phyloP scores from a whole-genome alignment of 2,797 vertebrate species.

The Natrix natrix region DNA sequence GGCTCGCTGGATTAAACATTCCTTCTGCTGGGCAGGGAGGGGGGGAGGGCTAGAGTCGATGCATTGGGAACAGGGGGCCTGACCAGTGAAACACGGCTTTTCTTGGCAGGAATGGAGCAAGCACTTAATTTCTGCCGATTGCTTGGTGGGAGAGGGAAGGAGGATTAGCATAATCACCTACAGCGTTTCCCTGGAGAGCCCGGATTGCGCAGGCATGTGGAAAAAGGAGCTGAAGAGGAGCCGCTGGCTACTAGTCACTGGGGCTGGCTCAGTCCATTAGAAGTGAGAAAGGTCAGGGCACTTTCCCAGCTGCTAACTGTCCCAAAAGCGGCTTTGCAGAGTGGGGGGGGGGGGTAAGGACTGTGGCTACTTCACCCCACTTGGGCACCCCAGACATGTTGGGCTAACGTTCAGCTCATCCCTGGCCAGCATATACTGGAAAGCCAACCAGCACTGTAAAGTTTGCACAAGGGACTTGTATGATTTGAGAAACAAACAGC shows the following conservation, averaged over 20 bases:
- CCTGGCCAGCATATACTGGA: background rate
- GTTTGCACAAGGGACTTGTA: background rate
- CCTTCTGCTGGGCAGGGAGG: constrained; percentile 31
- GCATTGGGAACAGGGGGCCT: constrained; percentile 60
- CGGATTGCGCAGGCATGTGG: constrained; percentile 56
- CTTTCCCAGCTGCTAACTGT: constrained; percentile 14
- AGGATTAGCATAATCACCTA: constrained; percentile 54
- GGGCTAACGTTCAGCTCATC: background rate
- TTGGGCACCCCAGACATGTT: background rate
- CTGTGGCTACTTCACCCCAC: background rate
- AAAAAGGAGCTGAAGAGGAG: constrained; percentile 32
- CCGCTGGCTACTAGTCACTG: background rate
- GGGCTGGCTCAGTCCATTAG: background rate
- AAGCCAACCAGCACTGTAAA: background rate
- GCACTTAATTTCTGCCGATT: constrained; percentile 18
- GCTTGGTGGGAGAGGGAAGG: constrained; percentile 8
- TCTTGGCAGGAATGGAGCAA: background rate
- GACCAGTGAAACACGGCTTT: background rate
- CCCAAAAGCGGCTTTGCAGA: background rate
- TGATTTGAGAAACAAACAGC: background rate
- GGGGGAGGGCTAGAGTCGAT: constrained; percentile 44
- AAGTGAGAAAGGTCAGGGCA: constrained; percentile 15
- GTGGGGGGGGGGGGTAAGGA: background rate
- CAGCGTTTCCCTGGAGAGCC: constrained; percentile 23
- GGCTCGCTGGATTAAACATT: constrained; percentile 32